Conservation (phyloP, 2,888 invertebrate genomes). For the Gisinianus flammeolus region DNA sequence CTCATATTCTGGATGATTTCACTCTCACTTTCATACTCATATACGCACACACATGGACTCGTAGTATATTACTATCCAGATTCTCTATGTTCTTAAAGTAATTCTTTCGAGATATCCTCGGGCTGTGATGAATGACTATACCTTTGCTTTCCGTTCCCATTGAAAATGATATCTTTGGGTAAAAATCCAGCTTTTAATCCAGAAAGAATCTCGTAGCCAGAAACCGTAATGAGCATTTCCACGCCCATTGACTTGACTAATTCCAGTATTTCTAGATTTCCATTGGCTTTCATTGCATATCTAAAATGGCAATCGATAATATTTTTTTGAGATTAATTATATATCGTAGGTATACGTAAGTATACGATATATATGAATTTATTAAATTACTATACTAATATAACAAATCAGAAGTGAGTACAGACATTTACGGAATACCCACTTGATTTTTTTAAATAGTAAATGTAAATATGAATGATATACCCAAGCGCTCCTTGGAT, state of each 20-base stretch:
- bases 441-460: background rate
- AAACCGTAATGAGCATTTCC: slow-evolving; percentile 60
- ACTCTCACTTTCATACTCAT: too few species aligned
- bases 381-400: too few species aligned
- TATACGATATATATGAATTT: too few species aligned
- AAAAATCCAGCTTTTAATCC: slow-evolving; percentile 61
- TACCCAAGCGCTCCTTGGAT: slow-evolving; percentile 43
- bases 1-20: too few species aligned
- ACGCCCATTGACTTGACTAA: slow-evolving; percentile 57
- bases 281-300: slow-evolving; percentile 62
- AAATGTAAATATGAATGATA: background rate
- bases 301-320: slow-evolving; percentile 51
- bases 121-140: too few species aligned
- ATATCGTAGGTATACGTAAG: too few species aligned
- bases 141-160: slow-evolving; percentile 63
- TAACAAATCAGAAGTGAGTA: background rate
- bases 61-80: too few species aligned
- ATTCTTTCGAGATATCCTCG: too few species aligned
- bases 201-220: slow-evolving; percentile 61
- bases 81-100: too few species aligned
- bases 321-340: too few species aligned
- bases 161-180: slow-evolving; percentile 60
- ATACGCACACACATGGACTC: too few species aligned
- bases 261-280: slow-evolving; percentile 60
- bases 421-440: too few species aligned